Evolutionary conservation across 2,113 vertebrate genomes (phyloP), one percentile per base, ranked within the genome.

Genomic region (Lophius piscatorius): DNA sequence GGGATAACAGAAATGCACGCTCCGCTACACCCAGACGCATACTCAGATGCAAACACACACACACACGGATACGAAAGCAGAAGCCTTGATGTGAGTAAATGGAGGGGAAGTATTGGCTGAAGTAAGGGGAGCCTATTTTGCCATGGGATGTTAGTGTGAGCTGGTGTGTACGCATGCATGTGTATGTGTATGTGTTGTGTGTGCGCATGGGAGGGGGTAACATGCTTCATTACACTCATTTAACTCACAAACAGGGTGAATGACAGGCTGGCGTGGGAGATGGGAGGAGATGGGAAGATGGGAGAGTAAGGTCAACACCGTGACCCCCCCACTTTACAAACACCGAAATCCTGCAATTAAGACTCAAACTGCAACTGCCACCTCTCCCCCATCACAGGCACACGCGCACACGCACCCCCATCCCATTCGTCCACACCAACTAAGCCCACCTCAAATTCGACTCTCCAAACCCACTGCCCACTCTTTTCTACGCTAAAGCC

Each of bases 291-390:
- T n/a, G n/a, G 73, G 44, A 49, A 45, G 61, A 54, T 23, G 63
- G 72, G 48, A 54, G 74, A 23, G 59, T 75, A 58, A 79, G 78
- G 65, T 62, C 64, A 81, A 72, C 6, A 41, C 56, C 3, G 14
- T 74, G 72, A 81, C 76, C 77, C 70, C 70, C 78, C 54, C 48
- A 16, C 39, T 16, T 4, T 3, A 87, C 76, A 88, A 88, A 85
- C 87, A 86, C 83, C 76, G 72, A 87, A 87, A 80, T 83, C 81
- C 81, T 73, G 74, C 87, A 88, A 88, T 89, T 88, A 89, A 87
- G 82, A 83, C 78, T 87, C 86, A 90, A 91, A 89, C 74, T 87
- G 70, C 90, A 95, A 94, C 89, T 89, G 92, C 94, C 90, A 92
- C 92, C 78, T 72, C 70, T 49, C 61, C 55, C 56, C 58, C 67